phyloP scores from a whole-genome alignment of 2,113 vertebrate species.

The Choloepus hoffmanni region DNA sequence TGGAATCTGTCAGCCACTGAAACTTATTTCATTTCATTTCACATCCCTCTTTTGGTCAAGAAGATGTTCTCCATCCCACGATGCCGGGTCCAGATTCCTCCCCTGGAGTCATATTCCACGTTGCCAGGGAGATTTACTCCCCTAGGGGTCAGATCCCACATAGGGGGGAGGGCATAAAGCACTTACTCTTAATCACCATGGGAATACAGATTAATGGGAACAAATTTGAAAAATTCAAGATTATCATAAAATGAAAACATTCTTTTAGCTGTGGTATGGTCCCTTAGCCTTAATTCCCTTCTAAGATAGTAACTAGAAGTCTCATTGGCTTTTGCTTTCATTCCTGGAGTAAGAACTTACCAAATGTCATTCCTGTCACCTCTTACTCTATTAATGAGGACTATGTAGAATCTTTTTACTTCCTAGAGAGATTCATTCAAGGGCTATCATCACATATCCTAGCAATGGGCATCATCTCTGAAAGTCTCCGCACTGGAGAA shows the following conservation, averaged over 20 bases:
- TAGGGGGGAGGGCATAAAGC: too few relatives aligned
- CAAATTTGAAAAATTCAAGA: neutral
- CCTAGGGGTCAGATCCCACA: too few relatives aligned
- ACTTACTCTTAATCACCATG: neutral
- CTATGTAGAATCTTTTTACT: neutral
- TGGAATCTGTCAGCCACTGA: too few relatives aligned
- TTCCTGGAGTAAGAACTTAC: neutral
- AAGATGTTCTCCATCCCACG: too few relatives aligned
- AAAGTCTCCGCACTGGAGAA: neutral
- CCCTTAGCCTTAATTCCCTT: neutral
- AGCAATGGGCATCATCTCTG: neutral
- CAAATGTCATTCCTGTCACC: neutral
- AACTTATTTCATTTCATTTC: too few relatives aligned
- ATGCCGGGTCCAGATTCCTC: too few relatives aligned
- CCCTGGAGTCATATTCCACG: too few relatives aligned
- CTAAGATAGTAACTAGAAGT: neutral
- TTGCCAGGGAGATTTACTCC: too few relatives aligned
- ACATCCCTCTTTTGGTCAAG: too few relatives aligned
- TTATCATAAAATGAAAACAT: slow-evolving; percentile 22
- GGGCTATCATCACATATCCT: neutral
- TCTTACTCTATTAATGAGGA: neutral
- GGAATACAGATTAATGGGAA: neutral
- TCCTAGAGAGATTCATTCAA: neutral
- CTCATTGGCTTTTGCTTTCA: slow-evolving; percentile 1
- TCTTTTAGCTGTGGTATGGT: neutral